Evolutionary conservation across 2,888 invertebrate species (phyloP).

Genomic region (Biston stratarius): DNA sequence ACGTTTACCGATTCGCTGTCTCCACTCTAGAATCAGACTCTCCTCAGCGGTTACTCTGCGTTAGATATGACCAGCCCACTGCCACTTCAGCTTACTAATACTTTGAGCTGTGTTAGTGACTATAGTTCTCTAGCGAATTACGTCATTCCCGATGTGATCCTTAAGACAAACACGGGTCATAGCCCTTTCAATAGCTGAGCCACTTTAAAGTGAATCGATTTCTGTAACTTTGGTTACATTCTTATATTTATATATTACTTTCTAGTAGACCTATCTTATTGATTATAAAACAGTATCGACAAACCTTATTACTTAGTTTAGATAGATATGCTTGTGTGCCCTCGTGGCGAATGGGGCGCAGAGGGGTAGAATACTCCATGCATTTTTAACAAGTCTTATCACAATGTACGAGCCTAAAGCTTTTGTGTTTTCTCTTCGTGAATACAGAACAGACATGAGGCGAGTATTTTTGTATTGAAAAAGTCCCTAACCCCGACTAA

Average conservation of each 20-base stretch:
- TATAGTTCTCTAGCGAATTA: no score
- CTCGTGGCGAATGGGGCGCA: slow-evolving; percentile 11
- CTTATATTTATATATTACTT: neutral
- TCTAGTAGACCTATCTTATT: neutral
- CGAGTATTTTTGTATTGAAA: slow-evolving; percentile 20
- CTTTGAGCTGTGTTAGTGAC: no score
- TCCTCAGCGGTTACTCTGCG: no score
- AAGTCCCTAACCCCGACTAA: slow-evolving; percentile 4
- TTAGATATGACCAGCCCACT: no score
- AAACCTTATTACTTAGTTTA: slow-evolving; percentile 8
- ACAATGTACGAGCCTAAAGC: slow-evolving; percentile 21
- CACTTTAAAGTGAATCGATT: no score
- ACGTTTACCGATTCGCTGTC: no score
- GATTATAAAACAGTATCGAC: neutral
- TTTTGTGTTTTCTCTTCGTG: slow-evolving; percentile 20
- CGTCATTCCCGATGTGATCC: no score
- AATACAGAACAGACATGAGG: slow-evolving; percentile 18
- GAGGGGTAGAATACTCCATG: slow-evolving; percentile 20
- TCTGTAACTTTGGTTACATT: no score
- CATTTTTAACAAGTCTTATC: slow-evolving; percentile 28
- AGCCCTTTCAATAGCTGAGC: no score
- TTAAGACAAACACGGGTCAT: no score
- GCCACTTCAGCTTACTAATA: no score
- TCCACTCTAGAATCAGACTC: no score
- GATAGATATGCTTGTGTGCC: slow-evolving; percentile 3